These are phyloP conservation scores for Harpalus rubripes DNA, from an alignment of 2,888 invertebrate species.

Conservation along the genomic window DNA sequence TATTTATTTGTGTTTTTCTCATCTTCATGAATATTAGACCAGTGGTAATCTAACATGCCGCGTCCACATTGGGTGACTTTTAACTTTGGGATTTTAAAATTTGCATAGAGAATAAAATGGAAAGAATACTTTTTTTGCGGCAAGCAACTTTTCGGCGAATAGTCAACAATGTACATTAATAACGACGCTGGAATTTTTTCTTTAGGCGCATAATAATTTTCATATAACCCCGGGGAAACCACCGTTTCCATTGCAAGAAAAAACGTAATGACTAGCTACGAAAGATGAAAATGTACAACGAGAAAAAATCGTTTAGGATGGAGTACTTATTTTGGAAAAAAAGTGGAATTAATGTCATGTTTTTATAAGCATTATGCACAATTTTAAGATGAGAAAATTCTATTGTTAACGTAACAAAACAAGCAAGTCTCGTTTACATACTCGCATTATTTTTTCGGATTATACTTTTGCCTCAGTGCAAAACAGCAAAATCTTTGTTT, in stretches of 20 bases:
- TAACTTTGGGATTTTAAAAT: slow-evolving; percentile 60
- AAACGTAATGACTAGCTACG: slow-evolving; percentile 51
- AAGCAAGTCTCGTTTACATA: slow-evolving; percentile 37
- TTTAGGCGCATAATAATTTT: slow-evolving; percentile 55
- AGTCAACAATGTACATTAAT: slow-evolving; percentile 59
- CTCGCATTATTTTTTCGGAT: slow-evolving; percentile 14
- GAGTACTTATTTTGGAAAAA: slow-evolving; percentile 48
- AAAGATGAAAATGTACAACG: slow-evolving; percentile 51
- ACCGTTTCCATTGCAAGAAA: slow-evolving; percentile 53
- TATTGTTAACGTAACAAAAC: slow-evolving; percentile 45
- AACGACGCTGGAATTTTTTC: slow-evolving; percentile 49
- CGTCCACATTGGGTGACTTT: slow-evolving; percentile 25
- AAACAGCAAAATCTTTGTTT: background rate
- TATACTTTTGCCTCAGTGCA: background rate
- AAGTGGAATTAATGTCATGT: slow-evolving; percentile 47
- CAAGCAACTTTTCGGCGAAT: slow-evolving; percentile 51
- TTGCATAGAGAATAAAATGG: slow-evolving; percentile 62
- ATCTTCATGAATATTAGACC: slow-evolving; percentile 61
- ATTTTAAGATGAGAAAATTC: slow-evolving; percentile 36
- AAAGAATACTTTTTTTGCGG: slow-evolving; percentile 48
- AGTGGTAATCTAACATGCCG: slow-evolving; percentile 23
- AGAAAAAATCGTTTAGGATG: slow-evolving; percentile 53
- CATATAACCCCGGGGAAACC: slow-evolving; percentile 51
- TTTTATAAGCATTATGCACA: slow-evolving; percentile 43
- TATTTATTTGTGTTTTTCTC: slow-evolving; percentile 55